A percentile compares a stretch with the other conserved stretches of the same genome.
Evolutionary conservation across 1,140 invertebrate genomes (phyloP).

Genomic region (Euura saliciscinereae): DNA sequence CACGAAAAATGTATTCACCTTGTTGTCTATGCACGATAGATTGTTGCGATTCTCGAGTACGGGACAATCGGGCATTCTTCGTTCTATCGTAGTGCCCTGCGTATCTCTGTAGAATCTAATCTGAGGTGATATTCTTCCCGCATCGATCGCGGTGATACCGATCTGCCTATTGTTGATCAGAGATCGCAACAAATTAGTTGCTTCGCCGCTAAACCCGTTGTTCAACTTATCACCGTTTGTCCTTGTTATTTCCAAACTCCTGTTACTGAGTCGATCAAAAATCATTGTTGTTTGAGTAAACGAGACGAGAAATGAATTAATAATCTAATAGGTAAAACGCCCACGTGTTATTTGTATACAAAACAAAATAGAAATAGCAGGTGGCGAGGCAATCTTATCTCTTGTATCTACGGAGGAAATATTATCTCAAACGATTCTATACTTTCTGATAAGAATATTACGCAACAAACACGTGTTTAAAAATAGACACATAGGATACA

Average conservation of each 20-base stretch:
- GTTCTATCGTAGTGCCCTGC: conserved; percentile 49
- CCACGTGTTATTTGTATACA: too few relatives aligned
- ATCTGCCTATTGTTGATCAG: conserved; percentile 76
- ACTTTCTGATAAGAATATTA: background rate
- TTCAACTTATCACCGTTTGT: conserved; percentile 56
- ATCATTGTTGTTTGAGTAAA: conserved; percentile 11
- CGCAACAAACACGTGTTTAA: background rate
- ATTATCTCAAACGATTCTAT: background rate
- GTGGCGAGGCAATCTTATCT: background rate
- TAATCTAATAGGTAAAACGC: background rate
- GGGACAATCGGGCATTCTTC: conserved; percentile 42
- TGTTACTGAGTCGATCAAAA: conserved; percentile 44
- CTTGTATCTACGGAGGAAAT: background rate
- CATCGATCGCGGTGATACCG: conserved; percentile 67
- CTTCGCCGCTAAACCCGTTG: conserved; percentile 64
- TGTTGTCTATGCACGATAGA: conserved; percentile 49
- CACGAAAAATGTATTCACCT: conserved; percentile 34
- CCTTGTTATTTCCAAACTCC: conserved; percentile 55
- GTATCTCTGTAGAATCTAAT: conserved; percentile 53
- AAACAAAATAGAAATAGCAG: background rate
- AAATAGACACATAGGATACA: background rate
- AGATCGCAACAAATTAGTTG: conserved; percentile 73
- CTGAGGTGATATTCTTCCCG: conserved; percentile 47
- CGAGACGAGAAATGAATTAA: background rate
- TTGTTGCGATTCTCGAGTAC: conserved; percentile 52